Percentiles rank a stretch among this genome's conserved stretches.
Evolutionary conservation across 2,888 invertebrate species (phyloP).

Genomic region (Cecidostiba fungosa): DNA sequence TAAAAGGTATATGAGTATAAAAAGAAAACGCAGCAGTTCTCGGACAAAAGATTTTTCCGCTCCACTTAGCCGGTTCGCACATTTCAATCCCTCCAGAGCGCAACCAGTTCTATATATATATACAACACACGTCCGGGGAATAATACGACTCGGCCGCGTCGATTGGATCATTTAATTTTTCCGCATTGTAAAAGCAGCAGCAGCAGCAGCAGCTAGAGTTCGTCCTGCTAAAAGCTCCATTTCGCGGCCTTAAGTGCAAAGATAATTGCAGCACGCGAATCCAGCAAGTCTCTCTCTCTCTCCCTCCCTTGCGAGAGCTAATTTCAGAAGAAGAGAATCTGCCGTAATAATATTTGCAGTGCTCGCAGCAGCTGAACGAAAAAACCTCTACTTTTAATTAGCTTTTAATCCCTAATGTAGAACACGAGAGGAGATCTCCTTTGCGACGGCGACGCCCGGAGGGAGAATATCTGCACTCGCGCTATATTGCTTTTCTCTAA

Average conservation of each 20-base stretch:
- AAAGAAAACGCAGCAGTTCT: not conserved
- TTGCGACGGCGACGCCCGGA: not conserved
- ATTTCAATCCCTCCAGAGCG: conserved; percentile 11
- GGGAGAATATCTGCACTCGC: not conserved
- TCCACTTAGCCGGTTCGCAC: not conserved
- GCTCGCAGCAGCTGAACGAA: not conserved
- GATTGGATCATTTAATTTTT: conserved; percentile 60
- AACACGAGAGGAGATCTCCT: conserved; percentile 3
- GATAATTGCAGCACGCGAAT: conserved; percentile 48
- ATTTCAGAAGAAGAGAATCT: conserved; percentile 44
- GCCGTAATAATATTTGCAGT: conserved; percentile 58
- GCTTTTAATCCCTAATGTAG: conserved; percentile 51
- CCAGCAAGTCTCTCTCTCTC: not conserved
- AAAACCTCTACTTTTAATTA: conserved; percentile 50
- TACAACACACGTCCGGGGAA: not conserved
- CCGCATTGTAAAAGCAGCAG: conserved; percentile 39
- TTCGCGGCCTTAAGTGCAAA: conserved; percentile 38
- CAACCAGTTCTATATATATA: not conserved
- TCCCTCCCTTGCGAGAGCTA: conserved; percentile 9
- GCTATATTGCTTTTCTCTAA: conserved; percentile 3
- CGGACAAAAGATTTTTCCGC: not conserved
- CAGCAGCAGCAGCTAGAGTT: not conserved
- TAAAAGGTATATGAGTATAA: not conserved
- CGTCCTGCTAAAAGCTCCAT: conserved; percentile 52
- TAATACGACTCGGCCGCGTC: not conserved